Conservation (phyloP, 2,113 vertebrate species). For the Puntigrus tetrazona region DNA sequence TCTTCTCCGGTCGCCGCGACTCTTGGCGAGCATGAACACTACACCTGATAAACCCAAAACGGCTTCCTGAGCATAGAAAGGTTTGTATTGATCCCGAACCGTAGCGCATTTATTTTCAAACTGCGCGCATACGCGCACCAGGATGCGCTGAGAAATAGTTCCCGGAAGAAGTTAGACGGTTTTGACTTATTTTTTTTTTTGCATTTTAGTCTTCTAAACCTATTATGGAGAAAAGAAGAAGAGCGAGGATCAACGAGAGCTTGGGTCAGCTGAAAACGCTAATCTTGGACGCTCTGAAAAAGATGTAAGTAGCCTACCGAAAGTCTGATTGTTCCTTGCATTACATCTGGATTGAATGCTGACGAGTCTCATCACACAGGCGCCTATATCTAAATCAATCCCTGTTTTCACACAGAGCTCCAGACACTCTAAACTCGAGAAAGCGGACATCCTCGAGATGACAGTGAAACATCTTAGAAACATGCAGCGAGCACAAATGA, state of each 20-base stretch:
- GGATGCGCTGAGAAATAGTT: neutral
- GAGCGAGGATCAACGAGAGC: conserved; percentile 93
- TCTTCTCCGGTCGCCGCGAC: conserved; percentile 93
- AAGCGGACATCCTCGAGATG: conserved; percentile 99
- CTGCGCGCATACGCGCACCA: neutral
- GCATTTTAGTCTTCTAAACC: conserved; percentile 86
- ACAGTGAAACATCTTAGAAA: conserved; percentile 97
- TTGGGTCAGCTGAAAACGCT: conserved; percentile 90
- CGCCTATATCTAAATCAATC: conserved; percentile 25
- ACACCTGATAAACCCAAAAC: conserved; percentile 96
- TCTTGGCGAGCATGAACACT: conserved; percentile 88
- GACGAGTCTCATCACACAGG: conserved; percentile 50
- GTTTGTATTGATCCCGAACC: conserved; percentile 62
- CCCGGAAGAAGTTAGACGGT: neutral
- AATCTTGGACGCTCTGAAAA: conserved; percentile 92
- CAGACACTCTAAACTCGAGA: conserved; percentile 97
- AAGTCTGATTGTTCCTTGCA: neutral
- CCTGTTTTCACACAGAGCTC: conserved; percentile 83
- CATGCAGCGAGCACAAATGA: conserved; percentile 95
- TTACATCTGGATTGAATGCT: neutral
- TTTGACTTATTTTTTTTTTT: conserved; percentile 25
- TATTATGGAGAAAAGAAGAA: conserved; percentile 92
- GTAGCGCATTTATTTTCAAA: neutral
- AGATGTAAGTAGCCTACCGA: conserved; percentile 82
- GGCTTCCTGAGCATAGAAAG: conserved; percentile 94